Base-by-base conservation (phyloP, 2,888 invertebrate genomes). In the Euplagia quadripunctaria region DNA sequence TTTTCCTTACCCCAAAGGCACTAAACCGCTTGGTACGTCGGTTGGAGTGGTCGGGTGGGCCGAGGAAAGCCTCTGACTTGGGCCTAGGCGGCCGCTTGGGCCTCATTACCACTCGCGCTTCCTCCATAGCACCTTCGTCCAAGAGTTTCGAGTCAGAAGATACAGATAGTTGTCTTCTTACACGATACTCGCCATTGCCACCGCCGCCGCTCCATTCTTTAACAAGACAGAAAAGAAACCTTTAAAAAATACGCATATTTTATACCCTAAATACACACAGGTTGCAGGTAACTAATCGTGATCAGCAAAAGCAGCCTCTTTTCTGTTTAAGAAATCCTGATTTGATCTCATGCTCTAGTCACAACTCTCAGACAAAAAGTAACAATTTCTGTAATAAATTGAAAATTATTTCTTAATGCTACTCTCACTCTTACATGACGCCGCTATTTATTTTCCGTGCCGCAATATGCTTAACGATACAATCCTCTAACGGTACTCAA, bases 1-100 rank as follows among this genome's bases (percentile, higher is more conserved):
- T 42, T 16, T 69, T 51, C 46, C 98, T 97, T 94, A 99, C 99
- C 97, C 99, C 99, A 97, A 99, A 99, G 94, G 99, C 99, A 93
- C 99, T 99, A 96, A 98, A 99, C 94, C 99, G 97, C 96, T 99
- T 99, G 90, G 98, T 98, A 93, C 98, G 97, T 94, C 98, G 96
- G 94, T 98, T 97, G 85, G 97, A 97, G 93, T 97, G 97, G 90
- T 97, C 97, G 96, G 95, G 97, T 12, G 95, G 97, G 85, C 98
- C 98, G 87, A 99, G 97, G 95, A 98, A 98, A 81, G 99, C 99
- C 96, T 99, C 99, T 41, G 99, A 99, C 94, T 99, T 99, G 88
- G 99, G 99, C 96, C 99, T 97, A 83, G 98, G 98, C 84, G 98
- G 98, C 95, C 98, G 98, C 94, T 98, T 98, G 88, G 98, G 98